phyloP scores from a whole-genome alignment of 30 jellyfish, hydroid and myxozoan species.

The Aurelia sp. region DNA sequence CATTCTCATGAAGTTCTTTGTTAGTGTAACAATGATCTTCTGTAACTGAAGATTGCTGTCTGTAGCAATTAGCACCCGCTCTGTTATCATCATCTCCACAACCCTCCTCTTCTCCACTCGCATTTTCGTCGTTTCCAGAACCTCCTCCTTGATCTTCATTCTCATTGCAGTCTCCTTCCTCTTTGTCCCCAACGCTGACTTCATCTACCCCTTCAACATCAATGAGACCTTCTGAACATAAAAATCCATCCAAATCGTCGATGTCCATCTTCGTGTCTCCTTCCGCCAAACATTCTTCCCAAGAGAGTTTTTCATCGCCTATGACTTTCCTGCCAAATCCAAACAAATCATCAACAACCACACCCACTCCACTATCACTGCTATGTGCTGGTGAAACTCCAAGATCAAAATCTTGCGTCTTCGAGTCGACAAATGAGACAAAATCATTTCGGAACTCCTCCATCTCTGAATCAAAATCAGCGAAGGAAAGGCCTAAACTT shows the following conservation, averaged over 20 bases:
- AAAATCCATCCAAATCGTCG: too few species aligned
- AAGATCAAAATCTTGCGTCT: not conserved
- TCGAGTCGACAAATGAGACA: not conserved
- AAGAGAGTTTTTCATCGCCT: not conserved
- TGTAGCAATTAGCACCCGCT: not conserved
- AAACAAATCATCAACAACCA: not conserved
- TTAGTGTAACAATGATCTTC: constrained; percentile 65
- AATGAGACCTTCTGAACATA: too few species aligned
- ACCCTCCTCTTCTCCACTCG: not conserved
- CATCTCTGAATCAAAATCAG: constrained; percentile 11
- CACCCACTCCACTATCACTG: constrained; percentile 77
- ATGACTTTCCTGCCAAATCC: too few species aligned
- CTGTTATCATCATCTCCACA: too few species aligned
- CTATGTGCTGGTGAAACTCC: constrained; percentile 70
- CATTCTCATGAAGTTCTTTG: not conserved
- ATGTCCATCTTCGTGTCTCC: not conserved
- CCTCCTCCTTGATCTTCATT: too few species aligned
- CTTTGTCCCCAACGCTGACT: not conserved
- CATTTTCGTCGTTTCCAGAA: not conserved
- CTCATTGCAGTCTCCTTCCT: not conserved
- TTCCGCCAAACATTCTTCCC: not conserved
- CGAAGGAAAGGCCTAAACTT: not conserved
- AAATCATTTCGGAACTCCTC: constrained; percentile 26
- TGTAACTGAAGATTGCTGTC: constrained; percentile 12
- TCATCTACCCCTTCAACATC: too few species aligned